Evolutionary conservation across 2,888 invertebrate species (phyloP).

Genomic region (Stramonita haemastoma): DNA sequence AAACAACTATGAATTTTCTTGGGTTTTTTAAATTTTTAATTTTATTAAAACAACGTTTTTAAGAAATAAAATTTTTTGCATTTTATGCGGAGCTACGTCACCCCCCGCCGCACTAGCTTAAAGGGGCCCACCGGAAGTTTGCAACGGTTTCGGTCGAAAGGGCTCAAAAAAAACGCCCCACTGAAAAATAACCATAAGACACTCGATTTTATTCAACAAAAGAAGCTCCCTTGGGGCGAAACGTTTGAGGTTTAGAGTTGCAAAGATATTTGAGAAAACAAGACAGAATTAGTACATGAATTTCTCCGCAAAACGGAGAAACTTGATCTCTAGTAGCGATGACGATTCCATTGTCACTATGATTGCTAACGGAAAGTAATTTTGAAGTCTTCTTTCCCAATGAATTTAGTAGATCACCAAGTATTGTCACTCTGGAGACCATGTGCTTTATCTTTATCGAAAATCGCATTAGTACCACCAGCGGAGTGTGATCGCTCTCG

Average conservation of each 20-base stretch:
- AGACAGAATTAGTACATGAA: constrained; percentile 99
- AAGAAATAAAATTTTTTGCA: neutral
- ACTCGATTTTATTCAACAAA: constrained; percentile 21
- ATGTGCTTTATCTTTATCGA: too few species aligned
- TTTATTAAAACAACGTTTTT: too few species aligned
- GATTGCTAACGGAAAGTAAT: constrained; percentile 96
- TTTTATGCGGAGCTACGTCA: neutral
- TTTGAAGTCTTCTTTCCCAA: constrained; percentile 42
- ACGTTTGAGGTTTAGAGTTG: constrained; percentile 98
- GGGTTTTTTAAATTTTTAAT: too few species aligned
- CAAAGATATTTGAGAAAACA: constrained; percentile 98
- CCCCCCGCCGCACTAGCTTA: neutral
- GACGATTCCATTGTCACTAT: constrained; percentile 99
- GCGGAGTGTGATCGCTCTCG: too few species aligned
- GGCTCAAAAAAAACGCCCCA: neutral
- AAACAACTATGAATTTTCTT: too few species aligned
- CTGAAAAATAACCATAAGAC: neutral
- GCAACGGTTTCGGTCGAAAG: neutral
- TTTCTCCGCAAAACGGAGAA: constrained; percentile 96
- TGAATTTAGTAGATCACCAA: neutral
- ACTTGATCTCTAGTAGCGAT: constrained; percentile 97
- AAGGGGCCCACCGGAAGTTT: neutral
- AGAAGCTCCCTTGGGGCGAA: constrained; percentile 96
- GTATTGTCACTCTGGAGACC: neutral
- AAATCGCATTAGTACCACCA: too few species aligned